Conservation (phyloP, 2,888 invertebrate species). For the Calameuta pallipes region DNA sequence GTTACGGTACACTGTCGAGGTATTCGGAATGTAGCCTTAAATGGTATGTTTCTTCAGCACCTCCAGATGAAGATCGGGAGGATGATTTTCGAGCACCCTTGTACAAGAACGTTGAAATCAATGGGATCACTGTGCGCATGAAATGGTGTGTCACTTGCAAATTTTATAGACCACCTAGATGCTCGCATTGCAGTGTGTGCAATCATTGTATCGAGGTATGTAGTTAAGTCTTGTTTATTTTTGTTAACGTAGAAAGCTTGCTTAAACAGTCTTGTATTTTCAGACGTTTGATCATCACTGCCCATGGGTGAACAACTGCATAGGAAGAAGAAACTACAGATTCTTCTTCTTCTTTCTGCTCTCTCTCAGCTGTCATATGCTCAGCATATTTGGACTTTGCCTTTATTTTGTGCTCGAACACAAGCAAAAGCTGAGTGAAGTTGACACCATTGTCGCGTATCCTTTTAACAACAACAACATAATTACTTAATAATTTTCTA, state of each 20-base stretch:
- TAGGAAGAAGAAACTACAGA: slow-evolving; percentile 96
- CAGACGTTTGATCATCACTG: slow-evolving; percentile 99
- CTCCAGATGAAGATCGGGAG: slow-evolving; percentile 96
- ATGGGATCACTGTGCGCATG: slow-evolving; percentile 98
- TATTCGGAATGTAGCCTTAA: neutral
- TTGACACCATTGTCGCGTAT: slow-evolving; percentile 88
- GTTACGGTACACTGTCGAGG: neutral
- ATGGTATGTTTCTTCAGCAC: slow-evolving; percentile 71
- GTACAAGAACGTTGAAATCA: slow-evolving; percentile 97
- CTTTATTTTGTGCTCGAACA: slow-evolving; percentile 91
- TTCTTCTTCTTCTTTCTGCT: slow-evolving; percentile 99
- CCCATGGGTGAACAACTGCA: slow-evolving; percentile 97
- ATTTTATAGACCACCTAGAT: slow-evolving; percentile 98
- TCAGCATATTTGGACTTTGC: slow-evolving; percentile 95
- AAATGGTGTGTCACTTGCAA: slow-evolving; percentile 99
- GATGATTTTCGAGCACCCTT: slow-evolving; percentile 97
- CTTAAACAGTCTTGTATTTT: slow-evolving; percentile 57
- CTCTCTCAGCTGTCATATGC: slow-evolving; percentile 96
- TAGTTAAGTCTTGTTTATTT: slow-evolving; percentile 16
- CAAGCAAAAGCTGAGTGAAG: slow-evolving; percentile 82
- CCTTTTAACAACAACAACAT: slow-evolving; percentile 70
- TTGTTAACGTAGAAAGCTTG: slow-evolving; percentile 11
- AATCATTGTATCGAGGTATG: slow-evolving; percentile 96
- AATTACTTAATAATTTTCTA: slow-evolving; percentile 14
- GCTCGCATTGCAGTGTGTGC: slow-evolving; percentile 99